Conservation (phyloP, 2,888 invertebrate genomes). For the Andrena marginata region DNA sequence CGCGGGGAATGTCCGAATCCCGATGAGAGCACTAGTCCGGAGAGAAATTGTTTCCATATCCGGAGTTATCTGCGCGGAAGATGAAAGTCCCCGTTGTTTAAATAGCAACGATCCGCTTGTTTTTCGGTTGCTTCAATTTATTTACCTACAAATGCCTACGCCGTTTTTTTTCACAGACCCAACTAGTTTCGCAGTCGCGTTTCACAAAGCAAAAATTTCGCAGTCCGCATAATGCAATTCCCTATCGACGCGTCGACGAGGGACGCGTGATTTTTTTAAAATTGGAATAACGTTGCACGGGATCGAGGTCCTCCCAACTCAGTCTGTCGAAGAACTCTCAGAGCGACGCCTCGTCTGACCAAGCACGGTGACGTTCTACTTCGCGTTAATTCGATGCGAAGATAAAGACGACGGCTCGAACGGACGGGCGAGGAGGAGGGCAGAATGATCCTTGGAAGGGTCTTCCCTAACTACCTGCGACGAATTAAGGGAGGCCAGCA, state of each 20-base stretch:
- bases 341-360: conserved; percentile 36
- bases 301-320: neutral
- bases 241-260: neutral
- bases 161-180: neutral
- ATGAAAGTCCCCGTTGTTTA: conserved; percentile 41
- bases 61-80: conserved; percentile 29
- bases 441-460: conserved; percentile 57
- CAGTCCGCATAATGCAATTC: conserved; percentile 1
- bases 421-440: neutral
- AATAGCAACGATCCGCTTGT: conserved; percentile 37
- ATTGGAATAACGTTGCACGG: neutral
- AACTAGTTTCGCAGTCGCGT: conserved; percentile 6
- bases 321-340: conserved; percentile 42
- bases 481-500: conserved; percentile 76
- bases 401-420: conserved; percentile 47
- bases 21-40: neutral
- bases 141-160: neutral
- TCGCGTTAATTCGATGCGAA: conserved; percentile 68
- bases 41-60: conserved; percentile 12
- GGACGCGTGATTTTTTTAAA: neutral
- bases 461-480: conserved; percentile 74
- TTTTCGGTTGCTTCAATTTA: conserved; percentile 17
- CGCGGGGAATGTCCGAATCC: conserved; percentile 4
- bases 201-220: conserved; percentile 16
- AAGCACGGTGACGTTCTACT: conserved; percentile 49